A percentile compares a stretch with the other conserved stretches of the same genome.
These are phyloP conservation scores for Morus bassanus DNA, from an alignment of 2,797 vertebrate species.

Conservation along the genomic window DNA sequence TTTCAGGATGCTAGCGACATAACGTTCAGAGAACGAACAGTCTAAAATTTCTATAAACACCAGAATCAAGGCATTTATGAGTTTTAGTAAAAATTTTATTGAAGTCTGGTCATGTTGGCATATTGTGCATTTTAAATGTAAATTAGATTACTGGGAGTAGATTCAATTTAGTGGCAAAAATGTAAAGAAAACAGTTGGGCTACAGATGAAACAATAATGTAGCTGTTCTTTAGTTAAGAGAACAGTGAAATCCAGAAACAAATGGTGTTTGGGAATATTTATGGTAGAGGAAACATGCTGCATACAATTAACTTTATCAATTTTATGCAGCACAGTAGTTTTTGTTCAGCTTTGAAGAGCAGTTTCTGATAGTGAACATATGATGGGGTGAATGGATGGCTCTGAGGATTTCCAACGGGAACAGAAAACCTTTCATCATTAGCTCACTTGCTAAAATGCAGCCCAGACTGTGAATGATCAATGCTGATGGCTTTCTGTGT, in stretches of 20 bases:
- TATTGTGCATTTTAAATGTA: conserved; percentile 75
- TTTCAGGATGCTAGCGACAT: conserved; percentile 60
- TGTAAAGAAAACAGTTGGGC: conserved; percentile 69
- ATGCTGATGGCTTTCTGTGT: neutral
- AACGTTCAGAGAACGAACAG: conserved; percentile 61
- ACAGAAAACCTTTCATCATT: conserved; percentile 27
- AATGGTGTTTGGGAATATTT: conserved; percentile 6
- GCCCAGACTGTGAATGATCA: neutral
- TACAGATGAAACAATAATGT: conserved; percentile 69
- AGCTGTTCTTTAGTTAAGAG: conserved; percentile 68
- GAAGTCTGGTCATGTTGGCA: conserved; percentile 74
- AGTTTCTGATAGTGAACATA: conserved; percentile 52
- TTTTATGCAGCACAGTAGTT: conserved; percentile 63
- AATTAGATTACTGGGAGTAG: conserved; percentile 78
- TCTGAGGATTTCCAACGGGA: conserved; percentile 4
- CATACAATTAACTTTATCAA: conserved; percentile 4
- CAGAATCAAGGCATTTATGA: conserved; percentile 74
- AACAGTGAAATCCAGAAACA: conserved; percentile 65
- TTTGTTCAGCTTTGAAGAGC: conserved; percentile 38
- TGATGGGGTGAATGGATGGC: conserved; percentile 26
- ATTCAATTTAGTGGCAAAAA: conserved; percentile 79
- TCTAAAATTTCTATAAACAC: conserved; percentile 80
- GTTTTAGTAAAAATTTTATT: conserved; percentile 76
- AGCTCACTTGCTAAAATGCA: neutral
- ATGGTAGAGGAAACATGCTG: conserved; percentile 18